Conservation (phyloP, 1,140 invertebrate genomes). For the Aphelinus certus region DNA sequence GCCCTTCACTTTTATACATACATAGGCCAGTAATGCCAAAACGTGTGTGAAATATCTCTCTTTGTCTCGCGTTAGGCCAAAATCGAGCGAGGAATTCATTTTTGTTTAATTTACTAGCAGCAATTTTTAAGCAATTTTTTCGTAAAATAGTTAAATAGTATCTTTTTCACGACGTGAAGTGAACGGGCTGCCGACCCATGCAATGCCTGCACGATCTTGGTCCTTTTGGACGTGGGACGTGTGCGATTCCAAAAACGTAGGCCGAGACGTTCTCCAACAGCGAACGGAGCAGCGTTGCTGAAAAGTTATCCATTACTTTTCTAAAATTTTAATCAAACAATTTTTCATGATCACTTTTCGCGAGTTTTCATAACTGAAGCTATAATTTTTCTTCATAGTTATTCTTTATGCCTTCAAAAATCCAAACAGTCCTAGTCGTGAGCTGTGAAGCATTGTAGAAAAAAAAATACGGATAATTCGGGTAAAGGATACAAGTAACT, state of each 20-base stretch:
- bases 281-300: slow-evolving; percentile 36
- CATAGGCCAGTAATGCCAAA: slow-evolving; percentile 42
- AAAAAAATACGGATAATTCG: neutral
- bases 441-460: neutral
- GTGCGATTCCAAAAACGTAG: slow-evolving; percentile 47
- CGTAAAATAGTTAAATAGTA: slow-evolving; percentile 41
- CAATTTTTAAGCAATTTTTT: slow-evolving; percentile 35
- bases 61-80: slow-evolving; percentile 45
- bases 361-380: too few relatives aligned
- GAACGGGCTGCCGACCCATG: neutral
- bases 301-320: neutral
- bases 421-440: neutral
- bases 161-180: slow-evolving; percentile 26
- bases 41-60: slow-evolving; percentile 39
- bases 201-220: neutral
- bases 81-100: slow-evolving; percentile 43
- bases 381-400: too few relatives aligned
- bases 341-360: too few relatives aligned
- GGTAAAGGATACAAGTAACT: slow-evolving; percentile 38
- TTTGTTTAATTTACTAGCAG: slow-evolving; percentile 38
- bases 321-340: too few relatives aligned
- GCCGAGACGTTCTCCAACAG: slow-evolving; percentile 44
- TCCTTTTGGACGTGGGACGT: slow-evolving; percentile 38
- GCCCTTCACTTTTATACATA: slow-evolving; percentile 6
- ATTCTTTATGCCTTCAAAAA: neutral